Evolutionary conservation across 2,888 invertebrate species (phyloP), one percentile per base, ranked within the genome.

Genomic region (Pristionchus maxplancki): DNA sequence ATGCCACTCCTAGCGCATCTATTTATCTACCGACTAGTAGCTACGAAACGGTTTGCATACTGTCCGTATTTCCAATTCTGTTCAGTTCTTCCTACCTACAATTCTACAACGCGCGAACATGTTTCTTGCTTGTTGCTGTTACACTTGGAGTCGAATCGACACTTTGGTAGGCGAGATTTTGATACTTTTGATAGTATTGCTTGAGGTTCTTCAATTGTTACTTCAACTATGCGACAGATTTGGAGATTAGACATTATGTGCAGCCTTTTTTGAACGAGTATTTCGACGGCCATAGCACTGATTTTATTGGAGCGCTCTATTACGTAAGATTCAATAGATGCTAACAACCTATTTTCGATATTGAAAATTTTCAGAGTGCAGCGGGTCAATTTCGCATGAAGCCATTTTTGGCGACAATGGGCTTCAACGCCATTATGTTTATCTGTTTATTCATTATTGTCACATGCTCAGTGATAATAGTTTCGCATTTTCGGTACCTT

Each of bases 1-100:
- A 82, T 82, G 82, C 48, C 82, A 8, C 31, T 82, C 6, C 82
- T 82, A 3, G 48, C 82, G 13, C 82, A 50, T 82, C 31, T 82
- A 1, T 82, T 82, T 31, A 28, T 82, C 15, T 82, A 50, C 20
- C 82, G 82, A 28, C 17, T 82, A 13, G 15, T 82, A n/a, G 82
- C 82, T 31, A 17, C 34, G 2, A 82, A 31, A 31, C 44, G 82
- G 82, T 82, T 13, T 40, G 74, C 5, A 74, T 28, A 15, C 17
- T 53, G 15, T 53, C 44, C 8, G 44, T 11, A 44, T 44, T 44
- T 31, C 17, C 37, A 28, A 28, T 28, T 8, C 28, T 13, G 28
- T 28, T 67, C 34, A 67, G 67, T 3, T 34, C 67, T 13, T 31
- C 67, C 5, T 31, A 15, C 17, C 67, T 67, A 4, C 28, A 67